phyloP scores from a whole-genome alignment of 2,797 vertebrate species.

The Gymnopithys bicolor region DNA sequence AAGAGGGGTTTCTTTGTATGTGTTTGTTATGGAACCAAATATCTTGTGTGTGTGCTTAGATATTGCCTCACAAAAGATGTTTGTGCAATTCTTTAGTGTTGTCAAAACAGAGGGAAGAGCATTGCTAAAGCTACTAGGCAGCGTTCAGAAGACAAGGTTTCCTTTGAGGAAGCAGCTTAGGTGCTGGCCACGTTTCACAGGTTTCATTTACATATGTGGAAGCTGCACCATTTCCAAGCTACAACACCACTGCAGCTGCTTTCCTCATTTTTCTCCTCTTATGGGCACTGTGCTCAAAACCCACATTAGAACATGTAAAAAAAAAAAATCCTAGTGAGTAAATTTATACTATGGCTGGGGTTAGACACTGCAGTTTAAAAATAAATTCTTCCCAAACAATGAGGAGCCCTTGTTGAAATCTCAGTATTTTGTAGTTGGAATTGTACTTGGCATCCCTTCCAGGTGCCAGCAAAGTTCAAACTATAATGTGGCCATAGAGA shows the following conservation, averaged over 20 bases:
- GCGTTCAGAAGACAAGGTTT: slow-evolving; percentile 26
- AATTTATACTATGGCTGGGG: not conserved
- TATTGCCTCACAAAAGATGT: not conserved
- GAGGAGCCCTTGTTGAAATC: not conserved
- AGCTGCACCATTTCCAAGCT: not conserved
- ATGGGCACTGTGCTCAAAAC: not conserved
- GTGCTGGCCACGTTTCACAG: slow-evolving; percentile 27
- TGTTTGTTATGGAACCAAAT: slow-evolving; percentile 53
- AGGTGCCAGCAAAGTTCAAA: not conserved
- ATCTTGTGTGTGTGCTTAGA: not conserved
- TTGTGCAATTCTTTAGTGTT: slow-evolving; percentile 53
- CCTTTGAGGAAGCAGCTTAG: slow-evolving; percentile 38
- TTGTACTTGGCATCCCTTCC: not conserved
- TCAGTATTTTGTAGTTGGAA: not conserved
- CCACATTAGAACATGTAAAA: not conserved
- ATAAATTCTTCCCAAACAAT: not conserved
- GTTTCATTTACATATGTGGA: not conserved
- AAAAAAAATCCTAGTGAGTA: not conserved
- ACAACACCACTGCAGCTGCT: not conserved
- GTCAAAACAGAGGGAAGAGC: slow-evolving; percentile 39
- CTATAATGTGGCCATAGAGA: not conserved
- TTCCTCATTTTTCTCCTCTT: not conserved
- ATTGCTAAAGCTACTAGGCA: slow-evolving; percentile 24
- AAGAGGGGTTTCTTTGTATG: not conserved
- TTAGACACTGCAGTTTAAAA: not conserved